Percentiles rank a stretch among this genome's conserved stretches.
Conservation (phyloP, 2,888 invertebrate genomes). For the Ornithoptera priamus region DNA sequence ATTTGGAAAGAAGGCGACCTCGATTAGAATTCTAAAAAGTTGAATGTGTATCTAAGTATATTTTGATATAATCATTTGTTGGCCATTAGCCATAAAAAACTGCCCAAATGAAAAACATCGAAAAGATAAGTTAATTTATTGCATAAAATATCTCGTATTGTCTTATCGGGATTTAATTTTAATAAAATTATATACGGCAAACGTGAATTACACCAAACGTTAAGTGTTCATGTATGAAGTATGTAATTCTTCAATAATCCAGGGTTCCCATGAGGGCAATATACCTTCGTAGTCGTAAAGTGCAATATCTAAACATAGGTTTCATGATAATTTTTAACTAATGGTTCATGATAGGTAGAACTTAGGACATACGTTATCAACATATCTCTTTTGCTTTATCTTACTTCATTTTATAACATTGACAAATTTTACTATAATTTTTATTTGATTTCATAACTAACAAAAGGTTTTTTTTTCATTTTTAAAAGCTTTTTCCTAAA, state of each 20-base stretch:
- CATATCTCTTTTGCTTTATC: not conserved
- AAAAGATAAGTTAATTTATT: constrained; percentile 16
- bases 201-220: constrained; percentile 23
- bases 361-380: constrained; percentile 12
- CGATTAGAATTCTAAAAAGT: constrained; percentile 49
- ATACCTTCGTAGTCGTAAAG: constrained; percentile 54
- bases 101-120: constrained; percentile 14
- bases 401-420: not conserved
- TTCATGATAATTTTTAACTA: constrained; percentile 73
- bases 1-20: constrained; percentile 63
- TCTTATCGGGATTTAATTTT: constrained; percentile 21
- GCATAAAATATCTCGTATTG: constrained; percentile 26
- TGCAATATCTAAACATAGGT: constrained; percentile 67
- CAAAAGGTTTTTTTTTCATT: no score
- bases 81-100: constrained; percentile 23
- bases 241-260: constrained; percentile 32
- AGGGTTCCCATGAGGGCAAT: constrained; percentile 62
- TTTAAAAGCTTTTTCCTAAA: no score
- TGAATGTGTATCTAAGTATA: constrained; percentile 29
- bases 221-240: constrained; percentile 27
- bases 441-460: no score
- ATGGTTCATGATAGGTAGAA: constrained; percentile 29
- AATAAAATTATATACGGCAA: constrained; percentile 26
- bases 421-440: no score
- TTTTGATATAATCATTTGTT: constrained; percentile 25